Conservation (phyloP, 92 coral and sea anemone species). For the Diadumene lineata region DNA sequence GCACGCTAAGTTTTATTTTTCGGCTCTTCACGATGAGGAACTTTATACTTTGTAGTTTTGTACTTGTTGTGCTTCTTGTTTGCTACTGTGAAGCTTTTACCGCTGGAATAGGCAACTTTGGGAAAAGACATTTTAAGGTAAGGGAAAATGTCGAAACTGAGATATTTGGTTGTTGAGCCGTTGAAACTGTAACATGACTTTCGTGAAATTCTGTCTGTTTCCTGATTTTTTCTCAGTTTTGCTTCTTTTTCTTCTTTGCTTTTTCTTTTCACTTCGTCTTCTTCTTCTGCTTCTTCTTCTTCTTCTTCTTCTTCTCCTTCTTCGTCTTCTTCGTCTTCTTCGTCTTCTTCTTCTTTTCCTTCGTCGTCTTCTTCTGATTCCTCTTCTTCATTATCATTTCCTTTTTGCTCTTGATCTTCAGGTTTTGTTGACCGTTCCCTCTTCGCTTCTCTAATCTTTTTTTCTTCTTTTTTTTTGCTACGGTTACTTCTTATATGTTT, state of each 20-base stretch:
- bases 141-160: neutral
- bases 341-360: neutral
- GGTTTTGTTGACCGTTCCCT: too few relatives aligned
- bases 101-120: slow-evolving; percentile 19
- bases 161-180: neutral
- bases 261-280: neutral
- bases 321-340: neutral
- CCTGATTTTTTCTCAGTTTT: too few relatives aligned
- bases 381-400: too few relatives aligned
- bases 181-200: neutral
- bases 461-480: too few relatives aligned
- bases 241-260: neutral
- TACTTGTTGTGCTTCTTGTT: neutral
- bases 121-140: slow-evolving; percentile 21
- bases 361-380: neutral
- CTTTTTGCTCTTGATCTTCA: too few relatives aligned
- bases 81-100: slow-evolving; percentile 2
- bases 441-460: too few relatives aligned
- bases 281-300: neutral
- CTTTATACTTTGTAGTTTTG: neutral
- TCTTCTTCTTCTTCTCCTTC: neutral
- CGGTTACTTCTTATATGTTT: too few relatives aligned
- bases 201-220: neutral
- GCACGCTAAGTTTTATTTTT: neutral
- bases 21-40: neutral